phyloP scores from a whole-genome alignment of 2,113 vertebrate species.

The Ginglymostoma cirratum region DNA sequence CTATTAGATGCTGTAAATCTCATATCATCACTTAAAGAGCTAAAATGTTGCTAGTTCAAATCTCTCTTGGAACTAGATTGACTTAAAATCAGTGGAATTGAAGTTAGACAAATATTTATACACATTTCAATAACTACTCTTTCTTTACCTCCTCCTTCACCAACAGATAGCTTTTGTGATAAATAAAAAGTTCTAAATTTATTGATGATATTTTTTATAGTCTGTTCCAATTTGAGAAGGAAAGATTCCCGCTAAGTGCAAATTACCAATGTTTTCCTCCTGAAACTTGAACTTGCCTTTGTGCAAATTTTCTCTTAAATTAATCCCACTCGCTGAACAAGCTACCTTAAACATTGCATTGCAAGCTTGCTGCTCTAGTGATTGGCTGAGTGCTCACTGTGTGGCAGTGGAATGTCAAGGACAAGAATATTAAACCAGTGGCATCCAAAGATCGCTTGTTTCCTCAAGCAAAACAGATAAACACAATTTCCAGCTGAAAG shows the following conservation, averaged over 20 bases:
- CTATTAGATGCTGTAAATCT: not conserved
- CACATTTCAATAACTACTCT: not conserved
- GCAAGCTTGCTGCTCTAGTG: not conserved
- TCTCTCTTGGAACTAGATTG: not conserved
- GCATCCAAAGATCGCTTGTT: conserved; percentile 39
- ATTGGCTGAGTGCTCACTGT: not conserved
- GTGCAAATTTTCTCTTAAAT: not conserved
- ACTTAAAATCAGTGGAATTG: not conserved
- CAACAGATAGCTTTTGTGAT: not conserved
- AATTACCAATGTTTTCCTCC: not conserved
- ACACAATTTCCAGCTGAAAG: conserved; percentile 39
- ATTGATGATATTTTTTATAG: no score
- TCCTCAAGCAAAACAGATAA: conserved; percentile 36
- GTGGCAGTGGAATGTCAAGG: not conserved
- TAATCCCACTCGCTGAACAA: not conserved
- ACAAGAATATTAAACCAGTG: conserved; percentile 36
- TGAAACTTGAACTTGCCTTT: not conserved
- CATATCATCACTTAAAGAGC: not conserved
- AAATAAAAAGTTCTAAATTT: not conserved
- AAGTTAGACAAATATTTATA: no score
- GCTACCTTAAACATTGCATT: not conserved
- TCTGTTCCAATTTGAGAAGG: not conserved
- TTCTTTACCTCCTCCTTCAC: not conserved
- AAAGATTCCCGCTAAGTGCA: not conserved
- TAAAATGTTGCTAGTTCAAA: not conserved